These are phyloP conservation scores for Silurus lanzhouensis DNA, from an alignment of 2,797 vertebrate genomes.

Conservation along the genomic window DNA sequence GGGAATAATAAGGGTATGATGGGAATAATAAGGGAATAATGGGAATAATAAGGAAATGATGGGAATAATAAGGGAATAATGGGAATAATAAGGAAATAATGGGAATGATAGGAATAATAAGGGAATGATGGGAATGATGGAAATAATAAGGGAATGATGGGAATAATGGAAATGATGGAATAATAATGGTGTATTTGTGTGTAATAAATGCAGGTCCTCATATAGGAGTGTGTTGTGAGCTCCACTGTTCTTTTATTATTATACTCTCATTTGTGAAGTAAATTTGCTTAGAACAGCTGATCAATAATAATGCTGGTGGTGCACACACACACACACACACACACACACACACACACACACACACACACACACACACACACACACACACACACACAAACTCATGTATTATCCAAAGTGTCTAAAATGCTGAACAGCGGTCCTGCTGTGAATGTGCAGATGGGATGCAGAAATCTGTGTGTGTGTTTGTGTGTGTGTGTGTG, in stretches of 20 bases:
- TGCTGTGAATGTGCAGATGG: conserved; percentile 4
- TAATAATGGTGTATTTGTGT: background rate
- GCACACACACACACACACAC: background rate
- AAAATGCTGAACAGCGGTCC: background rate
- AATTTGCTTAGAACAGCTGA: background rate
- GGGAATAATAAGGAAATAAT: background rate
- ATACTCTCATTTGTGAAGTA: background rate
- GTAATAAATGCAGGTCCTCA: background rate
- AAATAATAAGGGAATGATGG: too few relatives aligned
- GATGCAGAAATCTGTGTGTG: background rate
- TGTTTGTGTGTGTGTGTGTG: background rate
- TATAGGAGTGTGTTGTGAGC: background rate
- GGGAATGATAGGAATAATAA: background rate
- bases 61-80: too few relatives aligned
- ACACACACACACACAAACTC: background rate
- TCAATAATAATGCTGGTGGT: background rate
- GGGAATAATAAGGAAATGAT: too few relatives aligned
- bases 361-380: background rate
- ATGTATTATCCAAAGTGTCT: background rate
- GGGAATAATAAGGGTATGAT: background rate
- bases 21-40: too few relatives aligned
- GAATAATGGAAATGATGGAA: background rate
- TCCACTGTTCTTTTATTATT: background rate
- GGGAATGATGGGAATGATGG: too few relatives aligned
- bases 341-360: background rate